Base-by-base conservation (phyloP, 2,888 invertebrate genomes). In the Leptinotarsa tumamoca region DNA sequence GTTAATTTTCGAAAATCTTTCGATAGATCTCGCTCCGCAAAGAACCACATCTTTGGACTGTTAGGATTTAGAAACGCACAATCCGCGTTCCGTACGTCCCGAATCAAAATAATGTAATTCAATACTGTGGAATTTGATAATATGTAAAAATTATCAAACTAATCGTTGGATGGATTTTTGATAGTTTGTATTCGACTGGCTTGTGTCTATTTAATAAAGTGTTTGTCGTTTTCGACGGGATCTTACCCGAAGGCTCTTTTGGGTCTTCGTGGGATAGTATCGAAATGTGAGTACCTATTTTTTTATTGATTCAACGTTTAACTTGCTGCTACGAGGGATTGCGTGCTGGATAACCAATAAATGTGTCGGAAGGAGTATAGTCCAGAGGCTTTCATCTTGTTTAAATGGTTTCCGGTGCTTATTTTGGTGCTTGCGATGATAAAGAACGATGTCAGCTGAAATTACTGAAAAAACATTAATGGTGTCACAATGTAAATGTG, bases 271-370 rank as follows among this genome's bases (percentile, higher is more conserved):
- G 43, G 58, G 58, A 58, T 21, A 58, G 58, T 27, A 58, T 58
- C 14, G 58, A 58, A 58, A 58, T 58, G 58, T 58, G 58, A 58
- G 58, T 58, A 58, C 18, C 58, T 58, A 58, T 58, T 58, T 58
- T 52, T 58, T 58, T 58, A 58, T 58, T 58, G 23, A 58, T 58
- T 58, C 23, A 58, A 14, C 14, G 14, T 21, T 15, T 58, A 58
- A 58, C 18, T 13, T 52, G 52, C 14, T n/a, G 15, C 52, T 56
- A 56, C 23, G 21, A 21, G 13, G 58, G 23, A 21, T 15, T 21
- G 13, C 58, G 18, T 58, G 58, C 13, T 23, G 23, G 15, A 27
- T 4, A 58, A 23, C 23, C 27, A 4, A 23, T 23, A 23, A 15
- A 15, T 15, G 58, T 58, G 4, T 54, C 18, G 18, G 1, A 14